A percentile compares a stretch with the other conserved stretches of the same genome.
Evolutionary conservation across 1,140 invertebrate species (phyloP).

Genomic region (Brachionus koreanus): DNA sequence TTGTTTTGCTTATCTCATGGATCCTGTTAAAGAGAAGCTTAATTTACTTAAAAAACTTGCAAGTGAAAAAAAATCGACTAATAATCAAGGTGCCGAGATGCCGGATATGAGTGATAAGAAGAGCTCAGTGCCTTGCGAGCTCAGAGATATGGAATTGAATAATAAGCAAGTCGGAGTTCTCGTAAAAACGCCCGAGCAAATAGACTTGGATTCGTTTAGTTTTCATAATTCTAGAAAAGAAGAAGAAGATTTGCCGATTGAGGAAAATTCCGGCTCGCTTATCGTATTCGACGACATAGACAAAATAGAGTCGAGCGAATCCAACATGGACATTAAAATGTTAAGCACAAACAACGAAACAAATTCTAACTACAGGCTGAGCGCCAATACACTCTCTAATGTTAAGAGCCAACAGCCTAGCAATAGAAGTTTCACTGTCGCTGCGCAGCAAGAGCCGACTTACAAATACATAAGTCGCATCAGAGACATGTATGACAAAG

Average conservation of each 20-base stretch:
- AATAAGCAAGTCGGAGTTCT: not conserved
- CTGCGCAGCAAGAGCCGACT: not conserved
- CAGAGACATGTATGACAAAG: slow-evolving; percentile 11
- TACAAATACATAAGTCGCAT: slow-evolving; percentile 37
- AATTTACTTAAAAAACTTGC: slow-evolving; percentile 44
- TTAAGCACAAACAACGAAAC: not conserved
- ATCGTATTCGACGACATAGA: slow-evolving; percentile 19
- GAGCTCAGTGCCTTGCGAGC: not conserved
- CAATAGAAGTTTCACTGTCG: slow-evolving; percentile 2
- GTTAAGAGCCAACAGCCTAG: not conserved
- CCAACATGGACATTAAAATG: slow-evolving; percentile 39
- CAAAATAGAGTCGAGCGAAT: slow-evolving; percentile 1
- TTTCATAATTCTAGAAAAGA: not conserved
- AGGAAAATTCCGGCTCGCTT: slow-evolving; percentile 4
- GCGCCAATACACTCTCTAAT: not conserved
- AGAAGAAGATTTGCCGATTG: slow-evolving; percentile 27
- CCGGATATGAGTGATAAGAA: slow-evolving; percentile 13
- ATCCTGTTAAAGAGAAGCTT: slow-evolving; percentile 42
- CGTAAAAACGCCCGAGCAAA: not conserved
- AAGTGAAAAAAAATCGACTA: slow-evolving; percentile 36
- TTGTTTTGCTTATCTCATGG: slow-evolving; percentile 20
- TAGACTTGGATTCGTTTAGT: not conserved
- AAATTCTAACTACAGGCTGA: slow-evolving; percentile 9
- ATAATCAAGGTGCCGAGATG: not conserved
- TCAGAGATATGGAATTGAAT: not conserved